Base-by-base conservation (phyloP, 2,113 vertebrate genomes). In the Trinectes maculatus region DNA sequence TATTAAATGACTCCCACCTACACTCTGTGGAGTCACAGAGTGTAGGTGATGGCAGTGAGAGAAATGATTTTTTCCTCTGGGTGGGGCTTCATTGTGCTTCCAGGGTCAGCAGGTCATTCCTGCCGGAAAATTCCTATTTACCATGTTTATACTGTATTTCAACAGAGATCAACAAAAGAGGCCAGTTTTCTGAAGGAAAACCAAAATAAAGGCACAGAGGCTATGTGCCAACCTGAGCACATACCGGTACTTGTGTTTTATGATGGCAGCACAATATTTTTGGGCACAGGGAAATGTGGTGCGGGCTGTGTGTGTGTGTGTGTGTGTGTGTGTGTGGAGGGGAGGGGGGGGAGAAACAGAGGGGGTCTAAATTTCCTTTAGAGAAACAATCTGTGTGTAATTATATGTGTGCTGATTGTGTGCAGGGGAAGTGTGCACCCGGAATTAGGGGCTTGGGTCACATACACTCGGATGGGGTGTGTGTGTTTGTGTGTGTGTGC, bases 341-440 rank as follows among this genome's bases (percentile, higher is more conserved):
- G n/a, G 71, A 75, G 40, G 71, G 42, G 85, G 58, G 67, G 33
- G 55, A 71, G 71, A 79, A 56, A 66, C 54, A 62, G 71, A 74
- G 61, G 64, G 53, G 71, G 80, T 56, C 55, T 76, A 61, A 39
- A 58, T 85, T 88, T 88, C 85, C 85, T 80, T 79, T 82, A 77
- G 79, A 78, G 77, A 82, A 89, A 90, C 87, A 89, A 88, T 87
- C 83, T 87, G 84, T 53, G 52, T 84, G 82, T 91, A 90, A 91
- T 91, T 92, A 91, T 91, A 88, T 84, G 67, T 33, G 37, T 48
- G 48, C 80, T 86, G 86, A 89, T 90, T 92, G 89, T 92, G 88
- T 85, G 58, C 60, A 80, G 64, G 88, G 87, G 87, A 91, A 91
- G 82, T 74, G 71, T 72, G 77, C 81, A 77, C 80, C 77, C 78